These are phyloP conservation scores for Rhinichthys osculus DNA, from an alignment of 2,797 vertebrate genomes.

Conservation along the genomic window DNA sequence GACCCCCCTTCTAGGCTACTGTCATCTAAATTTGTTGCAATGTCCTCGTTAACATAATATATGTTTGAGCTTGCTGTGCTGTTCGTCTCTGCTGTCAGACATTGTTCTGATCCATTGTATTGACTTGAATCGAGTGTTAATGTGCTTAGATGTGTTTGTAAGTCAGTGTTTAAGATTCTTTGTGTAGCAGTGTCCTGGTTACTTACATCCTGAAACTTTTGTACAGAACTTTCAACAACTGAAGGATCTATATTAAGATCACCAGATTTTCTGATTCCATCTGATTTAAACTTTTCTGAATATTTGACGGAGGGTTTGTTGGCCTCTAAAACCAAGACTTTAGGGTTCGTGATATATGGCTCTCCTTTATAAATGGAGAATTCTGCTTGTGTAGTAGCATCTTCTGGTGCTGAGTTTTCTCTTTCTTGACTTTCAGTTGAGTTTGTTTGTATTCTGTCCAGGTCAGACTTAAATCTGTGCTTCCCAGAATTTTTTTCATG, in stretches of 20 bases:
- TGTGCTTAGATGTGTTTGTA: background rate
- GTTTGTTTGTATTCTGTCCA: background rate
- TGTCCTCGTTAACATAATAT: constrained; percentile 27
- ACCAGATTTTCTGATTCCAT: background rate
- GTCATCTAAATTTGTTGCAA: constrained; percentile 44
- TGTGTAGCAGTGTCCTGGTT: background rate
- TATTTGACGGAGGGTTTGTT: background rate
- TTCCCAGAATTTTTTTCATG: background rate
- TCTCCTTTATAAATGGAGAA: background rate
- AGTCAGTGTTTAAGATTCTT: background rate
- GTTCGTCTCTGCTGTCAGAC: background rate
- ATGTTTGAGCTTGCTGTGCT: background rate
- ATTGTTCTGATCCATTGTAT: constrained; percentile 7
- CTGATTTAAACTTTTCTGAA: background rate
- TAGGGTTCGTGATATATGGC: background rate
- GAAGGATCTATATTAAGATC: constrained; percentile 6
- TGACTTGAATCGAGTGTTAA: constrained; percentile 15
- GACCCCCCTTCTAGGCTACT: constrained; percentile 9
- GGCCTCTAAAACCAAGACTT: background rate
- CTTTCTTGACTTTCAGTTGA: background rate
- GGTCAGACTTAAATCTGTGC: background rate
- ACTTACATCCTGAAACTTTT: constrained; percentile 30
- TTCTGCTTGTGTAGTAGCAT: background rate
- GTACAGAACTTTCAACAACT: background rate
- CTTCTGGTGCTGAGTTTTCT: background rate